Evolutionary conservation across 1,140 invertebrate genomes (phyloP).

Genomic region (Drosophila athabasca): DNA sequence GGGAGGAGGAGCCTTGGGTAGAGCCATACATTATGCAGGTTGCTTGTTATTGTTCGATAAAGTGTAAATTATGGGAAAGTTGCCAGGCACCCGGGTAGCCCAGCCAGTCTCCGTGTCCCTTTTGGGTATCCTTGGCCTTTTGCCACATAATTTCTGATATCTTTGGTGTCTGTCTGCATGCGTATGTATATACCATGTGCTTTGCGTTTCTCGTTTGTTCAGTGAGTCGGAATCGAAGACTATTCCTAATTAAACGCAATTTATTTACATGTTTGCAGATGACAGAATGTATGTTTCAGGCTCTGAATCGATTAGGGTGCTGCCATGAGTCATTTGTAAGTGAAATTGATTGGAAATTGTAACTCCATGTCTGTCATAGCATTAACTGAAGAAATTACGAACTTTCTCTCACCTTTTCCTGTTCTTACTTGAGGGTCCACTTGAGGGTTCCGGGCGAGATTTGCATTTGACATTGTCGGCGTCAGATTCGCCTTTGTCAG

Average conservation of each 20-base stretch:
- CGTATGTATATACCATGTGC: background rate
- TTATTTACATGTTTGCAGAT: conserved; percentile 25
- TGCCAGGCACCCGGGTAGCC: conserved; percentile 43
- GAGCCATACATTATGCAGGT: conserved; percentile 73
- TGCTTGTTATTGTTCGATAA: conserved; percentile 81
- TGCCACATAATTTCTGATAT: conserved; percentile 42
- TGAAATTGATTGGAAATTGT: conserved; percentile 42
- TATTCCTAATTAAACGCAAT: conserved; percentile 36
- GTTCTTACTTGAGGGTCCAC: conserved; percentile 25
- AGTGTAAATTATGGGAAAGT: conserved; percentile 79
- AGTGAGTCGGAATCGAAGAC: conserved; percentile 30
- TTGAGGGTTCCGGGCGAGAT: conserved; percentile 59
- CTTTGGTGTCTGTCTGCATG: conserved; percentile 31
- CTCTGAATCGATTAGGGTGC: too few relatives aligned
- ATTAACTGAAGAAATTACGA: too few relatives aligned
- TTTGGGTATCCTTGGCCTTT: conserved; percentile 20
- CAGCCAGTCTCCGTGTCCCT: conserved; percentile 16
- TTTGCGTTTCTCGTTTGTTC: conserved; percentile 10
- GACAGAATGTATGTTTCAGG: conserved; percentile 27
- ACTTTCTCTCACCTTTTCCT: too few relatives aligned
- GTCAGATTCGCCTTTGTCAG: conserved; percentile 14
- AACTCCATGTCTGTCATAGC: conserved; percentile 23
- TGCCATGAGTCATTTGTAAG: conserved; percentile 19
- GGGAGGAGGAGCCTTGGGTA: conserved; percentile 16
- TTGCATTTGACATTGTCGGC: conserved; percentile 66